Percentiles rank a stretch among this genome's conserved stretches.
phyloP scores from a whole-genome alignment of 2,888 invertebrate species.

The Byasa hedistus region DNA sequence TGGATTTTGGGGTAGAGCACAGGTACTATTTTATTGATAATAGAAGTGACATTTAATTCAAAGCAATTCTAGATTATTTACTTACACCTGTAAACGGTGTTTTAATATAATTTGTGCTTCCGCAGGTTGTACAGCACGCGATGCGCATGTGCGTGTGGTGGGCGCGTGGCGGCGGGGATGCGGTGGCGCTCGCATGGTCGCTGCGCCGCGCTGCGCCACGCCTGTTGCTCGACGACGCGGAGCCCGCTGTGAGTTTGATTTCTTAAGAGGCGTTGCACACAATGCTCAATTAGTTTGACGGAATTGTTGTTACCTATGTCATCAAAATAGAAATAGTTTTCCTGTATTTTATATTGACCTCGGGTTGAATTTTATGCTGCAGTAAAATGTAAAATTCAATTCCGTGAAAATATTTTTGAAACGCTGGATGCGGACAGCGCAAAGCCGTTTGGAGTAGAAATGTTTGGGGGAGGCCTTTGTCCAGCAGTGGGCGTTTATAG shows the following conservation, averaged over 20 bases:
- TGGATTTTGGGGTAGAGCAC: conserved; percentile 95
- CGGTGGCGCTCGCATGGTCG: conserved; percentile 88
- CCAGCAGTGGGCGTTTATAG: too few species aligned
- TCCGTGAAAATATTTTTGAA: too few species aligned
- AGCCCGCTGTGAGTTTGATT: conserved; percentile 80
- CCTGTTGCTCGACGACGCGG: conserved; percentile 94
- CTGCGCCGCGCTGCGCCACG: conserved; percentile 91
- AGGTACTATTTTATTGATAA: conserved; percentile 66
- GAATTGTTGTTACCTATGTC: too few species aligned
- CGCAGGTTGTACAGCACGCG: conserved; percentile 91
- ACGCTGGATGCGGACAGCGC: too few species aligned
- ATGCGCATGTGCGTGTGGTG: conserved; percentile 95
- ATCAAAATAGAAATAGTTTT: too few species aligned
- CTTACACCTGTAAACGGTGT: background rate
- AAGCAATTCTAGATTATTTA: background rate
- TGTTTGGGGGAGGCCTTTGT: too few species aligned
- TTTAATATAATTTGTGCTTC: background rate
- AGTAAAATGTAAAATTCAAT: too few species aligned
- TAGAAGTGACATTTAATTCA: too few species aligned
- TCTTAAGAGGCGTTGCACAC: background rate
- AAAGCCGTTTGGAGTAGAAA: too few species aligned
- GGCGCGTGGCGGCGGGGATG: conserved; percentile 92
- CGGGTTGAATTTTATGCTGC: too few species aligned
- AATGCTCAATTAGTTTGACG: background rate
- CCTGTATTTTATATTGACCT: too few species aligned